phyloP scores from a whole-genome alignment of 2,888 invertebrate species.

The Dyspetes luteomarginatus region DNA sequence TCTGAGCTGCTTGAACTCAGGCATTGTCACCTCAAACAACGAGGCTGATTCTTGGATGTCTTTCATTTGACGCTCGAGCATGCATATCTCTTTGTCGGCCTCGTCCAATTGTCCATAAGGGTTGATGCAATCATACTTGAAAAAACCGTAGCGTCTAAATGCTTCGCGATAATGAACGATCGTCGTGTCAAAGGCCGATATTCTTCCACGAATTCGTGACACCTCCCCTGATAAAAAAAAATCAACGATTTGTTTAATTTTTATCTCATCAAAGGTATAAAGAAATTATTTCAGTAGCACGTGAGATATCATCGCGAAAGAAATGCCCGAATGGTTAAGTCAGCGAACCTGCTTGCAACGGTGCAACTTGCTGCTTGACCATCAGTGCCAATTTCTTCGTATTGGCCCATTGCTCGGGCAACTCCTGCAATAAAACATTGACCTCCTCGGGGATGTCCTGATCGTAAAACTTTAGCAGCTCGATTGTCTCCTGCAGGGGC shows the following conservation, averaged over 20 bases:
- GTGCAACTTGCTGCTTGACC: slow-evolving; percentile 97
- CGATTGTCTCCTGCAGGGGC: slow-evolving; percentile 96
- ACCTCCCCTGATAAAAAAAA: slow-evolving; percentile 88
- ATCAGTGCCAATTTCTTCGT: slow-evolving; percentile 96
- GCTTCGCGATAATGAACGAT: slow-evolving; percentile 94
- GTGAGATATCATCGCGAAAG: slow-evolving; percentile 66
- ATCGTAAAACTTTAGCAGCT: slow-evolving; percentile 96
- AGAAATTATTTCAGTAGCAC: slow-evolving; percentile 4
- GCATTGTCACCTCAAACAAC: slow-evolving; percentile 96
- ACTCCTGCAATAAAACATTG: slow-evolving; percentile 94
- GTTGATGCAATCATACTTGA: slow-evolving; percentile 89
- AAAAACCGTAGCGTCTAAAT: slow-evolving; percentile 92
- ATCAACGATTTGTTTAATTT: neutral
- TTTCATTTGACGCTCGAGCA: slow-evolving; percentile 93
- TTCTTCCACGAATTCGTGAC: slow-evolving; percentile 93
- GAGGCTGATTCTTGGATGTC: slow-evolving; percentile 95
- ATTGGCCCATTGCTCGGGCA: slow-evolving; percentile 98
- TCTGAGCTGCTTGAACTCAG: slow-evolving; percentile 96
- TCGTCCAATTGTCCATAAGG: slow-evolving; percentile 92
- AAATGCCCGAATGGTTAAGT: neutral
- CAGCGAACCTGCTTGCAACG: slow-evolving; percentile 90
- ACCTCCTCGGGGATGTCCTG: slow-evolving; percentile 99
- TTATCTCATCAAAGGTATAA: neutral
- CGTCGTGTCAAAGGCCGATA: slow-evolving; percentile 92
- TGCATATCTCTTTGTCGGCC: slow-evolving; percentile 90